Evolutionary conservation across 2,797 vertebrate genomes (phyloP).

Genomic region (Mus minutoides): DNA sequence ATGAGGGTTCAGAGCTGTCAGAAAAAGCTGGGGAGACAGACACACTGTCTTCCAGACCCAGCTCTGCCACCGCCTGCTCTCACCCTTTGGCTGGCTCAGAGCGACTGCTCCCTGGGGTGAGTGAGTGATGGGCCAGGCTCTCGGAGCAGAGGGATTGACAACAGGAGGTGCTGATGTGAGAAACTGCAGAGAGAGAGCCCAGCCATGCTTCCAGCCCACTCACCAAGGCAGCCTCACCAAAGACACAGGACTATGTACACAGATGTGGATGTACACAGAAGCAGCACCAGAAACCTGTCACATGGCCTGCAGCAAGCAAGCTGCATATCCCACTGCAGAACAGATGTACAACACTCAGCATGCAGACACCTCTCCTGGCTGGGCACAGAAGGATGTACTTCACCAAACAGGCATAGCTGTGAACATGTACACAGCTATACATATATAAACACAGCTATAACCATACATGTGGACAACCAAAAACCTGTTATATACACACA

Average conservation of each 20-base stretch:
- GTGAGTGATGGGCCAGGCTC: background rate
- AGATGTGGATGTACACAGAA: background rate
- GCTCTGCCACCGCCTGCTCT: constrained; percentile 49
- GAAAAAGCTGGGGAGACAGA: constrained; percentile 62
- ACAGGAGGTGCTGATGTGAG: constrained; percentile 29
- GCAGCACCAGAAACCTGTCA: background rate
- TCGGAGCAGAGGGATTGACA: constrained; percentile 26
- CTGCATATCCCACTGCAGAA: background rate
- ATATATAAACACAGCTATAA: background rate
- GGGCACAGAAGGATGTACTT: background rate
- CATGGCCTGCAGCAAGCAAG: background rate
- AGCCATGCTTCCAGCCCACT: background rate
- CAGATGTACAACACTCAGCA: background rate
- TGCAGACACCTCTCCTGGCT: background rate
- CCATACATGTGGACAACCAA: background rate
- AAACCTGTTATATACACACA: background rate
- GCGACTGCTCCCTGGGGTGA: constrained; percentile 22
- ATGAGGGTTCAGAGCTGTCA: constrained; percentile 62
- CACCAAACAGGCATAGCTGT: background rate
- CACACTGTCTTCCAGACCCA: constrained; percentile 24
- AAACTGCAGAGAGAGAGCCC: background rate
- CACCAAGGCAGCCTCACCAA: background rate
- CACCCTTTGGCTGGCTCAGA: constrained; percentile 6
- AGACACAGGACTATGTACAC: background rate
- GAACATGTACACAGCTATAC: background rate